These are phyloP conservation scores for Lacanobia wlatinum DNA, from an alignment of 2,888 invertebrate species.

Conservation along the genomic window DNA sequence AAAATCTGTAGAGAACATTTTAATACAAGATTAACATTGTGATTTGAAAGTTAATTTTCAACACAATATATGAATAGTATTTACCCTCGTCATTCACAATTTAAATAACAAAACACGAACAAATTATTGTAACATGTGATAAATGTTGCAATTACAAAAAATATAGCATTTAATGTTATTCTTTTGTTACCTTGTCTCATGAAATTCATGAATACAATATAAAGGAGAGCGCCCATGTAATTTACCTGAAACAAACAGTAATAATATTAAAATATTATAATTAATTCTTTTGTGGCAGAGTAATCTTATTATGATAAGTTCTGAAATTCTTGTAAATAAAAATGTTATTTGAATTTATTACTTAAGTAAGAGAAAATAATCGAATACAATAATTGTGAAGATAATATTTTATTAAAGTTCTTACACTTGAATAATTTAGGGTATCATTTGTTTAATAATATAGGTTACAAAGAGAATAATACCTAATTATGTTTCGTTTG, in stretches of 20 bases:
- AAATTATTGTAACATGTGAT: slow-evolving; percentile 38
- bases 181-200: slow-evolving; percentile 62
- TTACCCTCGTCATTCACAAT: slow-evolving; percentile 36
- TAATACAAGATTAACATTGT: background rate
- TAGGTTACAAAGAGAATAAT: background rate
- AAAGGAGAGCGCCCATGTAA: slow-evolving; percentile 51
- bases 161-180: slow-evolving; percentile 43
- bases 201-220: slow-evolving; percentile 64
- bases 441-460: background rate
- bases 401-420: background rate
- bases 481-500: background rate
- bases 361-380: slow-evolving; percentile 12
- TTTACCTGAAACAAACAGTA: slow-evolving; percentile 67
- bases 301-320: slow-evolving; percentile 57
- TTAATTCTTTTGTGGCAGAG: slow-evolving; percentile 60
- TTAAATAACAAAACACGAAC: slow-evolving; percentile 44
- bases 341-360: slow-evolving; percentile 26
- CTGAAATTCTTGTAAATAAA: slow-evolving; percentile 39
- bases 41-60: background rate
- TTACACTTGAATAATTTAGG: slow-evolving; percentile 17
- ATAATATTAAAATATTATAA: slow-evolving; percentile 66
- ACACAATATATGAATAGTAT: slow-evolving; percentile 9
- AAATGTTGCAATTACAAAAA: slow-evolving; percentile 59
- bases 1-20: background rate
- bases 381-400: slow-evolving; percentile 9